Evolutionary conservation across 2,797 vertebrate genomes (phyloP), one percentile per base, ranked within the genome.

Genomic region (Pempheris klunzingeri): DNA sequence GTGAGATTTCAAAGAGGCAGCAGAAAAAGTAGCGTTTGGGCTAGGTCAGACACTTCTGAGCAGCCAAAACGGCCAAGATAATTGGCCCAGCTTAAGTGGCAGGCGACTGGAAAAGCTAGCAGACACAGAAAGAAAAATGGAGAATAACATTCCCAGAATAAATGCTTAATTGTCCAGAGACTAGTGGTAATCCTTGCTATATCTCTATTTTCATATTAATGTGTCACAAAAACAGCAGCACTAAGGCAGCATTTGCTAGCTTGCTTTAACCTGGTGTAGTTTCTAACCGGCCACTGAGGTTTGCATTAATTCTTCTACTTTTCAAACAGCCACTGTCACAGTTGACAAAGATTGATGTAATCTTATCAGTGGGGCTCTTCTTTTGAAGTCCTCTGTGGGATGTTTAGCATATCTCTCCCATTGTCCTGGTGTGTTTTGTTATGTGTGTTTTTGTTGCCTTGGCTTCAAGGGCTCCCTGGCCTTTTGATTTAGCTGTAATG

Each of bases 11-110:
- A 96, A 96, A 96, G 96, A 96, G 90, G 88, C 93, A 95, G 91
- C 92, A 94, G 93, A 95, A 95, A 90, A 94, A 91, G 90, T 93
- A 94, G 94, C 94, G 91, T 95, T 95, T 95, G 95, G 95, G 95
- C 95, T 96, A 93, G 96, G 96, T 96, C 92, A 94, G 94, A 95
- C 94, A 94, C 94, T 92, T 96, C 92, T 92, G 91, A 93, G 90
- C 91, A 84, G 92, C 94, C 92, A 91, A 94, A 95, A 96, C 92
- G 95, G 95, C 95, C 95, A 92, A 93, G 95, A 96, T 97, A 96
- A 97, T 97, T 96, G 96, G 95, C 96, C 95, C 80, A 80, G 92
- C 94, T 96, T 96, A 96, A 95, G 95, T 95, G 95, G 95, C 95
- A 93, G 92, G 94, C 94, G 93, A 96, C 94, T 95, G 94, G 91